phyloP scores from a whole-genome alignment of 2,113 vertebrate genomes.

The Cyprinodon tularosa region DNA sequence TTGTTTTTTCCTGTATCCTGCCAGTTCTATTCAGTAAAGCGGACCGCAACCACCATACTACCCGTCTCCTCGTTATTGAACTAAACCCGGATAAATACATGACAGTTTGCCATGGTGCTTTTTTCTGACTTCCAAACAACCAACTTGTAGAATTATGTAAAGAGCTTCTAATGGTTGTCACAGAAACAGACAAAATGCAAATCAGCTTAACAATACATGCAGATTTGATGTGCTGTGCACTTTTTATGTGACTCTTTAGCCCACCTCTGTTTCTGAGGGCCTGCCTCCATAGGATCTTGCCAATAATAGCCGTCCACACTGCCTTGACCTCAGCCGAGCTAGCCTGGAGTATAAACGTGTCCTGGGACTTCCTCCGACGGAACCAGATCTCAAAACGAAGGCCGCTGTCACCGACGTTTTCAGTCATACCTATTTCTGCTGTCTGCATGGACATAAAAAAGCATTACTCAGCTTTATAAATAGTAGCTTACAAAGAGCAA shows the following conservation, averaged over 20 bases:
- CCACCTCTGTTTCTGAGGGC: slow-evolving; percentile 86
- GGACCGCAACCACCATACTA: no score
- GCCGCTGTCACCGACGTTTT: slow-evolving; percentile 85
- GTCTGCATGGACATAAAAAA: slow-evolving; percentile 69
- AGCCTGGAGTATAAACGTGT: slow-evolving; percentile 86
- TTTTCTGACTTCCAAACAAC: background rate
- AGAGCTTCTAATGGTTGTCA: no score
- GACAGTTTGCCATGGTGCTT: background rate
- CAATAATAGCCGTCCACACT: slow-evolving; percentile 82
- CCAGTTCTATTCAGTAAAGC: no score
- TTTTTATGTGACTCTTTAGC: slow-evolving; percentile 1
- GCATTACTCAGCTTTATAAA: background rate
- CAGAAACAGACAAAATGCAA: background rate
- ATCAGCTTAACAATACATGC: background rate
- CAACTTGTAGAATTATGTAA: no score
- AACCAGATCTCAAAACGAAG: slow-evolving; percentile 90
- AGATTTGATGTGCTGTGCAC: background rate
- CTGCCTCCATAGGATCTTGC: slow-evolving; percentile 87
- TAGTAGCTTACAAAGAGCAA: background rate
- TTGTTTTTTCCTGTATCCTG: no score
- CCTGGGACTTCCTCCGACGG: slow-evolving; percentile 83
- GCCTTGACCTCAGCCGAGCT: slow-evolving; percentile 81
- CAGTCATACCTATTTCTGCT: slow-evolving; percentile 86
- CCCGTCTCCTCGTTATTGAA: no score
- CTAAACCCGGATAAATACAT: no score